A percentile compares a stretch with the other conserved stretches of the same genome.
phyloP scores from a whole-genome alignment of 2,113 vertebrate species.

The Chauna torquata region DNA sequence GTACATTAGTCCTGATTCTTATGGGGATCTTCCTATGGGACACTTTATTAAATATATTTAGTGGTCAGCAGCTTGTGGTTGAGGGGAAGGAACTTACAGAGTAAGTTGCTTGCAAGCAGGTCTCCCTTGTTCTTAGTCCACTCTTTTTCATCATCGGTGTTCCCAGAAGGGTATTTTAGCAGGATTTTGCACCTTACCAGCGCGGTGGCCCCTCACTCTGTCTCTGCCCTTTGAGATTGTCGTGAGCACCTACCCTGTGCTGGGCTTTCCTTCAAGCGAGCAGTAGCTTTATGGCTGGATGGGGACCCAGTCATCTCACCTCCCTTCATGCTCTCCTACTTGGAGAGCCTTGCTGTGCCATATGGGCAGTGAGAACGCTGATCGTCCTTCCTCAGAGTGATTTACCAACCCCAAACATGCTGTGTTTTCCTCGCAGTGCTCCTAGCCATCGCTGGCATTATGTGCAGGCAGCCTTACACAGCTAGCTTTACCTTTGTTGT shows the following conservation, averaged over 20 bases:
- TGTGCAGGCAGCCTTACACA: rapidly evolving
- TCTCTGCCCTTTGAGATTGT: not conserved
- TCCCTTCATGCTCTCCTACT: not conserved
- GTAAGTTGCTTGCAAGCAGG: not conserved
- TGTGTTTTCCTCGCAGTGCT: not conserved
- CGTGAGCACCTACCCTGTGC: not conserved
- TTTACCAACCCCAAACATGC: not conserved
- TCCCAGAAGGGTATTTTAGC: not conserved
- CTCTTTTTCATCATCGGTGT: not conserved
- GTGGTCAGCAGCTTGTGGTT: not conserved
- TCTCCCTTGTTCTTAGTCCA: not conserved
- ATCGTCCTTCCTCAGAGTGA: not conserved
- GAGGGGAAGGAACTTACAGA: not conserved
- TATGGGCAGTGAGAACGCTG: not conserved
- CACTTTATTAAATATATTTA: not conserved
- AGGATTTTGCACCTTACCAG: not conserved
- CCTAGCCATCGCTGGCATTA: not conserved
- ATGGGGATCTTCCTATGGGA: not conserved
- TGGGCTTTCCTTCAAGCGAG: not conserved
- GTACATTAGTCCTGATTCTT: not conserved
- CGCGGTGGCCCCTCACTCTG: not conserved
- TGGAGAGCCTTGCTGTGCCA: not conserved
- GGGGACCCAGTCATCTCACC: not conserved
- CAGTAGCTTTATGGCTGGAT: not conserved
- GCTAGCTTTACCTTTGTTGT: not conserved